Evolutionary conservation across 1,140 invertebrate genomes (phyloP).

Genomic region (Gonatopus flavifemur): DNA sequence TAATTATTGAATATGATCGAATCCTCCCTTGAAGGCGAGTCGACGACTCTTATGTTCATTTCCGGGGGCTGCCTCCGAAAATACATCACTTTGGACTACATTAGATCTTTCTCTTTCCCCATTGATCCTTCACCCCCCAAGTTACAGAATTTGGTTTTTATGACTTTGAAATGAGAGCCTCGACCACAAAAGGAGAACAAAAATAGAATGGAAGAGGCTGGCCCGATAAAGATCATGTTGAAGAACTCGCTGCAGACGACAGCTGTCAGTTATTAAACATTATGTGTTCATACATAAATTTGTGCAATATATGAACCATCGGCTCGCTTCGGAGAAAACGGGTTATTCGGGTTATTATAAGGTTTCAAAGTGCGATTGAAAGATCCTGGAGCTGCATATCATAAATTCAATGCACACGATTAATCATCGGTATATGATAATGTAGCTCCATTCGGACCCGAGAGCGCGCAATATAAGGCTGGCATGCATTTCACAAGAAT

Average conservation of each 20-base stretch:
- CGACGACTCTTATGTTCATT: slow-evolving; percentile 36
- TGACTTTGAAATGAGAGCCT: neutral
- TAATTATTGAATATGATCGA: slow-evolving; percentile 22
- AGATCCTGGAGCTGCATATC: slow-evolving; percentile 24
- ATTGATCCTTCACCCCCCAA: no score
- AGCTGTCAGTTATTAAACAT: slow-evolving; percentile 46
- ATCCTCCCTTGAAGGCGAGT: slow-evolving; percentile 39
- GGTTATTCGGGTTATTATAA: slow-evolving; percentile 26
- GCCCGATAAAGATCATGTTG: slow-evolving; percentile 28
- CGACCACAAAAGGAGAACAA: neutral
- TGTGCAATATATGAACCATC: slow-evolving; percentile 39
- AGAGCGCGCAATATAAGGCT: slow-evolving; percentile 13
- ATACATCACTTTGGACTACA: neutral
- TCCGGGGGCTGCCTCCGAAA: neutral
- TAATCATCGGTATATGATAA: no score
- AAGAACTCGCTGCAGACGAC: slow-evolving; percentile 53
- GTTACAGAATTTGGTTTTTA: neutral
- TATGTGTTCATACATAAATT: no score
- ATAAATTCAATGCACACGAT: neutral
- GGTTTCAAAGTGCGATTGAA: slow-evolving; percentile 26
- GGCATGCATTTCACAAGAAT: slow-evolving; percentile 27
- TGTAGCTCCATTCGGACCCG: slow-evolving; percentile 23
- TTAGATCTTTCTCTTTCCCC: neutral
- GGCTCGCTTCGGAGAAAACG: slow-evolving; percentile 36
- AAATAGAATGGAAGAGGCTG: slow-evolving; percentile 21